Conservation (phyloP, 2,888 invertebrate species). For the Lathronympha strigana region DNA sequence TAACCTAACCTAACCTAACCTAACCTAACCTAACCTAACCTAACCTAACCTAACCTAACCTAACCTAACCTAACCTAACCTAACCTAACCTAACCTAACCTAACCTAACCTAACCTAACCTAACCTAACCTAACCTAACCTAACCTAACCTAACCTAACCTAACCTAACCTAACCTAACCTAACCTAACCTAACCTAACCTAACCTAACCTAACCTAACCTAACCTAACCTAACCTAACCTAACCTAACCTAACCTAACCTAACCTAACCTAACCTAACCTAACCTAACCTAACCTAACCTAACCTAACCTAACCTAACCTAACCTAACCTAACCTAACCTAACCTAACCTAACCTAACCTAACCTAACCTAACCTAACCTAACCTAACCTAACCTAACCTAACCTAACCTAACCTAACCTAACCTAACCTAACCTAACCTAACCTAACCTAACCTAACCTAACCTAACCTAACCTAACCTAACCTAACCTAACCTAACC, state of each 20-base stretch:
- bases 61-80: no score
- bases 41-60: no score
- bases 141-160: conserved; percentile 44
- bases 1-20: no score
- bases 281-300: conserved; percentile 37
- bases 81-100: no score
- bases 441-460: conserved; percentile 44
- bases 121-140: conserved; percentile 40
- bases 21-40: no score
- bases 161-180: conserved; percentile 37
- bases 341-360: conserved; percentile 43
- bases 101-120: conserved; percentile 8
- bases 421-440: conserved; percentile 44
- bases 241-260: conserved; percentile 23
- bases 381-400: conserved; percentile 43
- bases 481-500: conserved; percentile 44
- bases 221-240: conserved; percentile 30
- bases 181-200: conserved; percentile 6
- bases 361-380: conserved; percentile 43
- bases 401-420: conserved; percentile 43
- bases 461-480: conserved; percentile 43
- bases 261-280: conserved; percentile 24
- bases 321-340: conserved; percentile 41
- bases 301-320: conserved; percentile 42
- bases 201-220: conserved; percentile 15